Evolutionary conservation across 2,888 invertebrate genomes (phyloP), one percentile per base, ranked within the genome.

Genomic region (Macaria liturata): DNA sequence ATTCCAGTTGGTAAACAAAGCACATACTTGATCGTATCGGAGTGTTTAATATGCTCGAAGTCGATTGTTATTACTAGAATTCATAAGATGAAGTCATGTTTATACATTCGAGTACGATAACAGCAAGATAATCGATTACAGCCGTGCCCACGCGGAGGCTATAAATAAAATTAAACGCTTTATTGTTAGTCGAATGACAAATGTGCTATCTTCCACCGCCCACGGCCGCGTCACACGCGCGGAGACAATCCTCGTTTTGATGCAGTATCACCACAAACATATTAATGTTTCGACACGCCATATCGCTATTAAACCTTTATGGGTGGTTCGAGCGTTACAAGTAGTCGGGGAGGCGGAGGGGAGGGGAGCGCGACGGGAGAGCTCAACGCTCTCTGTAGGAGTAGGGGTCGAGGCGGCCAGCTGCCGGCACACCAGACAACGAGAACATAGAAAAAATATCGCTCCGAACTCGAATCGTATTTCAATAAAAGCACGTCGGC

Each of bases 111-210:
- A 74, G 70, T 70, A 64, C 68, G 76, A 80, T 81, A 80, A 80
- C 74, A 76, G 76, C 74, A 75, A 20, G 78, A 78, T 78, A 80
- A 82, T 77, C 78, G 75, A 82, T 82, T 80, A 76, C 56, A 74
- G 67, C 74, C 65, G 74, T 71, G 69, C 86, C 87, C 86, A 87
- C 86, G 77, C 84, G 77, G 69, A 68, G 75, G 63, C 76, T 83
- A 86, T 86, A 86, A 88, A 88, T 86, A 84, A 82, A 77, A 82
- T 81, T 83, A 84, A 87, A 83, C 81, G 79, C 78, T 83, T 83
- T 82, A 87, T 88, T 88, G 88, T 89, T 88, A 85, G 81, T 75
- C 65, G 76, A 78, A 85, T 86, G 88, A 89, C 86, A 88, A 88
- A 88, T 84, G 85, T 77, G 78, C 75, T 78, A 81, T 80, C 78